Evolutionary conservation across 2,888 invertebrate species (phyloP).

Genomic region (Syritta pipiens): DNA sequence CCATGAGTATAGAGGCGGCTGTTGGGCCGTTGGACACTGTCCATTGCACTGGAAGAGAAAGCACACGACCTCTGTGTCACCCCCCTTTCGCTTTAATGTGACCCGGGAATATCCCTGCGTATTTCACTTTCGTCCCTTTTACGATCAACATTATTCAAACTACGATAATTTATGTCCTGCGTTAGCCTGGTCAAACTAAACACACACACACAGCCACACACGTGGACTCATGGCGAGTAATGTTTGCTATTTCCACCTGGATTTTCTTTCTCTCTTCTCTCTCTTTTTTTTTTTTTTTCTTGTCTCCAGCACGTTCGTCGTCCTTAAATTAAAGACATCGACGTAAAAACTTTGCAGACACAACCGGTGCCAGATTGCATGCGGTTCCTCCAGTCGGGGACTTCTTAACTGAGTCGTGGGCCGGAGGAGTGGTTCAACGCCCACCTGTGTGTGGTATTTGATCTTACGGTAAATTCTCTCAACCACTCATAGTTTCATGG

Average conservation of each 20-base stretch:
- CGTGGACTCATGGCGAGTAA: conserved; percentile 33
- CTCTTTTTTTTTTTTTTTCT: conserved; percentile 10
- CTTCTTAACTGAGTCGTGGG: conserved; percentile 2
- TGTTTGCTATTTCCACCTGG: conserved; percentile 54
- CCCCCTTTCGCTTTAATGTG: neutral
- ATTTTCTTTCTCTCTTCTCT: conserved; percentile 14
- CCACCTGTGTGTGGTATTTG: conserved; percentile 59
- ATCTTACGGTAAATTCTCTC: conserved; percentile 62
- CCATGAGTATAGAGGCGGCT: conserved; percentile 39
- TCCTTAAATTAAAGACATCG: conserved; percentile 33
- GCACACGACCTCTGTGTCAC: neutral
- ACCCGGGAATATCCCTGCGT: conserved; percentile 40
- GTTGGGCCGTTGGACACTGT: conserved; percentile 22
- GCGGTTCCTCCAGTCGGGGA: conserved; percentile 11
- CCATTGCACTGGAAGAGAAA: conserved; percentile 25
- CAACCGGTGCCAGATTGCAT: conserved; percentile 28
- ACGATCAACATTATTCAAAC: conserved; percentile 66
- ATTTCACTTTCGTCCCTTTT: conserved; percentile 62
- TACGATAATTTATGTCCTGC: conserved; percentile 64
- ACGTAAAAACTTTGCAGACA: conserved; percentile 53
- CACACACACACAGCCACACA: neutral
- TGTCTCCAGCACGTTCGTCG: conserved; percentile 6
- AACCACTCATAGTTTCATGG: conserved; percentile 58
- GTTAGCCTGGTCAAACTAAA: conserved; percentile 52
- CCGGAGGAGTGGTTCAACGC: neutral